Percentiles rank a stretch among this genome's conserved stretches.
Conservation (phyloP, 1,140 invertebrate species). For the Pseudomyrmex sp. region DNA sequence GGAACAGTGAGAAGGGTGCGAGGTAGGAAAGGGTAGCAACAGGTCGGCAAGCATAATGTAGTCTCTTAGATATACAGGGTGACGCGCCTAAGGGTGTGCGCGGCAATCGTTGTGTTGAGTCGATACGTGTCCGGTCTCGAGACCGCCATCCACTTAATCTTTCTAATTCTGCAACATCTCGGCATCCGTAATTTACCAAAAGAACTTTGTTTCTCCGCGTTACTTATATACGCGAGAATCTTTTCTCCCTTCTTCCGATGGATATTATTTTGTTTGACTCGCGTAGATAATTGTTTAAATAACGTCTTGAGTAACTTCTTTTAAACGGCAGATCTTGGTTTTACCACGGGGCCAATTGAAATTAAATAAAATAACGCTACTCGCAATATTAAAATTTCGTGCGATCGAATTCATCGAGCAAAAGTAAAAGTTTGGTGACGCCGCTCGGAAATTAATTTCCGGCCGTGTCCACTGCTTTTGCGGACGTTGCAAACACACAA, state of each 20-base stretch:
- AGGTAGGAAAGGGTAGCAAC: conserved; percentile 79
- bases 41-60: conserved; percentile 81
- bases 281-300: too few species aligned
- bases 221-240: neutral
- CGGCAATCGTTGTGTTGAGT: conserved; percentile 5
- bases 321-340: too few species aligned
- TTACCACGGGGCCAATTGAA: too few species aligned
- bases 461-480: conserved; percentile 14
- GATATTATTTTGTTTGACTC: neutral
- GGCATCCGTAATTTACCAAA: neutral
- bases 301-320: too few species aligned
- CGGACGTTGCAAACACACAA: neutral
- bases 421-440: conserved; percentile 30
- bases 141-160: neutral
- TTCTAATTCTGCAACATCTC: conserved; percentile 12
- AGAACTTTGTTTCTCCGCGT: neutral
- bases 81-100: conserved; percentile 43
- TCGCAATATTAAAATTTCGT: neutral
- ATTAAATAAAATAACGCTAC: neutral
- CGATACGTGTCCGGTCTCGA: conserved; percentile 7
- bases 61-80: conserved; percentile 76
- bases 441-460: conserved; percentile 42
- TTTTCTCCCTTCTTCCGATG: neutral
- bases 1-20: conserved; percentile 65
- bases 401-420: conserved; percentile 6